phyloP scores from a whole-genome alignment of 2,888 invertebrate genomes.

The Pachliopta kotzebuea region DNA sequence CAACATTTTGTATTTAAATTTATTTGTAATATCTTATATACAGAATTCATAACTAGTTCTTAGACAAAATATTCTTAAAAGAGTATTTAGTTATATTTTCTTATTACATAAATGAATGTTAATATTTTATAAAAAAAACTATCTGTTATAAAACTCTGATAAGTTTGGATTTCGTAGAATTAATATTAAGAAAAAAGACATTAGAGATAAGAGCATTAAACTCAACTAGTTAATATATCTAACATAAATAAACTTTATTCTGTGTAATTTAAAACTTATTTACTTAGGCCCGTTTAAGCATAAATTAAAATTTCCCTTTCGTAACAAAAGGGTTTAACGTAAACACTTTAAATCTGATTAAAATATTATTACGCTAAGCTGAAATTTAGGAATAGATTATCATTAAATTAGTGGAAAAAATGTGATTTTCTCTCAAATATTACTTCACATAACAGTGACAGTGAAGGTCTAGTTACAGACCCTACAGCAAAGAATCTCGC shows the following conservation, averaged over 20 bases:
- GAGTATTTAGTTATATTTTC: too few relatives aligned
- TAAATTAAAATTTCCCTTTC: slow-evolving; percentile 28
- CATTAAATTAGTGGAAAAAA: background rate
- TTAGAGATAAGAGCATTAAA: background rate
- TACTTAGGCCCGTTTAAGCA: slow-evolving; percentile 29
- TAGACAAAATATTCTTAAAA: too few relatives aligned
- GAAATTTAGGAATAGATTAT: background rate
- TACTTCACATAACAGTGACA: background rate
- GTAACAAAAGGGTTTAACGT: slow-evolving; percentile 21
- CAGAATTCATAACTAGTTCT: too few relatives aligned
- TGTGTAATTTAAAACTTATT: slow-evolving; percentile 28
- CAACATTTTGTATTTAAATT: too few relatives aligned
- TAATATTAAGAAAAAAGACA: background rate
- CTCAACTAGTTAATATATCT: slow-evolving; percentile 6
- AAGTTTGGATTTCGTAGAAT: background rate
- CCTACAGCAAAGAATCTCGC: too few relatives aligned
- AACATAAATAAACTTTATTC: slow-evolving; percentile 25
- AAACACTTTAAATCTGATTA: slow-evolving; percentile 29
- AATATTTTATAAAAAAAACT: too few relatives aligned
- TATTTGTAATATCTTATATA: too few relatives aligned
- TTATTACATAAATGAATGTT: too few relatives aligned
- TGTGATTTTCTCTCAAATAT: background rate
- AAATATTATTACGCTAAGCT: slow-evolving; percentile 24
- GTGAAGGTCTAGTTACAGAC: too few relatives aligned
- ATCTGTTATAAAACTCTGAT: too few relatives aligned